phyloP scores from a whole-genome alignment of 2,888 invertebrate species.

The Caenorhabditis virilis region DNA sequence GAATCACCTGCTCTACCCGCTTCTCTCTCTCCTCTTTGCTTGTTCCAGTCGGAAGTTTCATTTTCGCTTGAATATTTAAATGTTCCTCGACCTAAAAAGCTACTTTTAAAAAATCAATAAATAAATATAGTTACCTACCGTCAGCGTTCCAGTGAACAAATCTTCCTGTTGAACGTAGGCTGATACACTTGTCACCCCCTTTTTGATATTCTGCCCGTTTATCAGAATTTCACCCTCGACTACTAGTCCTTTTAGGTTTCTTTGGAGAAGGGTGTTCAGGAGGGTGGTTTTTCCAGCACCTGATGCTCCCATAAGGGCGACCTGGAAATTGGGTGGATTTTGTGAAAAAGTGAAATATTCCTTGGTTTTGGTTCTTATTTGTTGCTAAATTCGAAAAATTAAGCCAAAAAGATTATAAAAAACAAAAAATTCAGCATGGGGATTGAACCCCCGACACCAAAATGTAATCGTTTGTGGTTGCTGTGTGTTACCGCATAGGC shows the following conservation, averaged over 20 bases:
- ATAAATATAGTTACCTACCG: constrained; percentile 33
- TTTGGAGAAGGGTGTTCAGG: constrained; percentile 79
- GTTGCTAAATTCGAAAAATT: too few relatives aligned
- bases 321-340: too few relatives aligned
- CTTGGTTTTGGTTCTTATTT: too few relatives aligned
- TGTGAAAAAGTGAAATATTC: too few relatives aligned
- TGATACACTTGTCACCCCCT: constrained; percentile 69
- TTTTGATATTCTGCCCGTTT: constrained; percentile 49
- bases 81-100: constrained; percentile 56
- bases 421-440: too few relatives aligned
- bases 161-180: constrained; percentile 64
- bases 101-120: too few relatives aligned
- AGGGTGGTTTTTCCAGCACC: constrained; percentile 94
- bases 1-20: constrained; percentile 79
- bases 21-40: constrained; percentile 77
- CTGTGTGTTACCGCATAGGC: too few relatives aligned
- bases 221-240: constrained; percentile 52
- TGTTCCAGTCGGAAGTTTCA: constrained; percentile 78
- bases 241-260: constrained; percentile 54
- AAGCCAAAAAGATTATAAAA: too few relatives aligned
- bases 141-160: constrained; percentile 55
- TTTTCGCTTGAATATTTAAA: constrained; percentile 73
- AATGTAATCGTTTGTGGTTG: too few relatives aligned
- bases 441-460: too few relatives aligned
- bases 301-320: constrained; percentile 68